These are phyloP conservation scores for Xenentodon cancila DNA, from an alignment of 2,797 vertebrate species.

Conservation along the genomic window DNA sequence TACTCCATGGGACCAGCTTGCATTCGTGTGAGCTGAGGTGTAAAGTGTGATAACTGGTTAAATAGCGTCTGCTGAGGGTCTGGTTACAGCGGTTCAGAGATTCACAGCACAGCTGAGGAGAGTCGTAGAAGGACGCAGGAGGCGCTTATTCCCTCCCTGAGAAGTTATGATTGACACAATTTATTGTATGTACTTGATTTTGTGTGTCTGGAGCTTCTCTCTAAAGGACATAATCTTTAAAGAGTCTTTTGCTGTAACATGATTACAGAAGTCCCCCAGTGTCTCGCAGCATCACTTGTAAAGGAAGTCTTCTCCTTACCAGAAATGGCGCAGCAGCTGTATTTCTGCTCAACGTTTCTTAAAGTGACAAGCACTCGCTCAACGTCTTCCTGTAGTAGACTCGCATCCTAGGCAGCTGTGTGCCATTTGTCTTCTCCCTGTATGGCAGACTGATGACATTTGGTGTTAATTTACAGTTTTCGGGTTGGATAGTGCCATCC, in stretches of 20 bases:
- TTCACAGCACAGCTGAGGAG: constrained; percentile 55
- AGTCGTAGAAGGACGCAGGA: constrained; percentile 24
- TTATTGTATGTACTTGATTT: neutral
- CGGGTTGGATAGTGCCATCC: constrained; percentile 12
- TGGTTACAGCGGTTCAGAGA: constrained; percentile 33
- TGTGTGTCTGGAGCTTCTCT: neutral
- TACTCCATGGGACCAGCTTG: too few species aligned
- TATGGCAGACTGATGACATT: constrained; percentile 15
- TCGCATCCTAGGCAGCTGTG: neutral
- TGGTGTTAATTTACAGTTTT: constrained; percentile 40
- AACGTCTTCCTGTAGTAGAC: neutral
- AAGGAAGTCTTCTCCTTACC: too few species aligned
- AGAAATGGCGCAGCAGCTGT: too few species aligned
- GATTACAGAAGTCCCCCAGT: constrained; percentile 34
- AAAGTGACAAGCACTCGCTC: too few species aligned
- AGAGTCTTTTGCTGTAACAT: constrained; percentile 37
- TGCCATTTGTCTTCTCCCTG: neutral
- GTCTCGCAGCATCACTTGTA: too few species aligned
- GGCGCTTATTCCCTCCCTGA: constrained; percentile 1
- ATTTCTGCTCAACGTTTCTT: too few species aligned
- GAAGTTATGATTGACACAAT: constrained; percentile 11
- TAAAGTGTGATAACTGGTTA: constrained; percentile 48
- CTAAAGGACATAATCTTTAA: constrained; percentile 27
- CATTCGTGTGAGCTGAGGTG: constrained; percentile 35
- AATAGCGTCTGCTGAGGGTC: constrained; percentile 35